A percentile compares a stretch with the other conserved stretches of the same genome.
Evolutionary conservation across 2,797 vertebrate genomes (phyloP).

Genomic region (Helostoma temminkii): DNA sequence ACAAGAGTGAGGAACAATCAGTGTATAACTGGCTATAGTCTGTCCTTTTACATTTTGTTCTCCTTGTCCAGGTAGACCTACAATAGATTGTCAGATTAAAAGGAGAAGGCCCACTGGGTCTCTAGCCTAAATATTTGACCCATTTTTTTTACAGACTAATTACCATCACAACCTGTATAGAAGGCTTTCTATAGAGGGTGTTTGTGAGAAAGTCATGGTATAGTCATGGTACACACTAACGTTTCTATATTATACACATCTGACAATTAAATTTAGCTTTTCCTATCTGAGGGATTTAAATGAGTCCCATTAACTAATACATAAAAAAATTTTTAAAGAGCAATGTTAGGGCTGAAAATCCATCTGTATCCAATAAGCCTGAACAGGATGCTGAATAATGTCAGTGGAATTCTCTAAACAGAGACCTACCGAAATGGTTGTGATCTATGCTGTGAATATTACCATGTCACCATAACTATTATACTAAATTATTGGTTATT

Average conservation of each 20-base stretch:
- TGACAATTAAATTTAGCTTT: neutral
- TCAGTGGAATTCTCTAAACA: no score
- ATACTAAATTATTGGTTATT: no score
- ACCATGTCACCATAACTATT: no score
- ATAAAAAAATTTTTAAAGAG: neutral
- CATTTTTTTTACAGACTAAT: constrained; percentile 54
- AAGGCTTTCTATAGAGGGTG: constrained; percentile 41
- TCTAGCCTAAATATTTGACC: constrained; percentile 57
- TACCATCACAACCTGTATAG: constrained; percentile 40
- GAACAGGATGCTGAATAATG: no score
- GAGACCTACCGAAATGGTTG: no score
- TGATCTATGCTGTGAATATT: no score
- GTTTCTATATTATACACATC: constrained; percentile 1
- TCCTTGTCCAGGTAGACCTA: constrained; percentile 20
- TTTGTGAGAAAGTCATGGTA: constrained; percentile 46
- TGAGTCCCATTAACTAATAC: neutral
- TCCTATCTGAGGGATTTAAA: neutral
- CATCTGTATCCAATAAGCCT: no score
- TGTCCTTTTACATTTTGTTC: neutral
- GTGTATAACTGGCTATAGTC: no score
- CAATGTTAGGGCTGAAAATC: no score
- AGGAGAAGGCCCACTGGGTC: constrained; percentile 37
- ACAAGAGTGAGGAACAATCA: neutral
- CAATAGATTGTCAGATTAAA: constrained; percentile 45
- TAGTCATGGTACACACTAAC: neutral